phyloP scores from a whole-genome alignment of 2,797 vertebrate genomes.

The Monodelphis domestica region DNA sequence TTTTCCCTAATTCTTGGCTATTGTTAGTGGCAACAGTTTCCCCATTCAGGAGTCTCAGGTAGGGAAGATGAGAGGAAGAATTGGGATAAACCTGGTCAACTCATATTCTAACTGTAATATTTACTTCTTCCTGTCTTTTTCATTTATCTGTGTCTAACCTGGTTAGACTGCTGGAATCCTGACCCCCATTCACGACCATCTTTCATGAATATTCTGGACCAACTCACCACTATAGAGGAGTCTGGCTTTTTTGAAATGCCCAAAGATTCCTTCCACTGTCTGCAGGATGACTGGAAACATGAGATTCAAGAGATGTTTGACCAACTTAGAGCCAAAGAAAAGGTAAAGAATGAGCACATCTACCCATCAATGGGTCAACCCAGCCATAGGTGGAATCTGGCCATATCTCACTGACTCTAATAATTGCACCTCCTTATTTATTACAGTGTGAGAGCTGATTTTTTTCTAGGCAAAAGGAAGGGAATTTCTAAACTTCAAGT shows the following conservation, averaged over 20 bases:
- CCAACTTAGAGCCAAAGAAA: conserved; percentile 97
- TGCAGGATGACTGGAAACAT: conserved; percentile 98
- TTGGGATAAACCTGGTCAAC: background rate
- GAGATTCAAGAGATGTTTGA: conserved; percentile 99
- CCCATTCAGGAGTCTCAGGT: conserved; percentile 11
- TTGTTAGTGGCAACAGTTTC: background rate
- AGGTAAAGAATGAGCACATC: conserved; percentile 84
- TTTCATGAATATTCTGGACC: conserved; percentile 93
- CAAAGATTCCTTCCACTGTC: conserved; percentile 95
- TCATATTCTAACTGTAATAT: background rate
- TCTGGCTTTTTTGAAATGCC: conserved; percentile 99
- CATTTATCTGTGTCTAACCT: background rate
- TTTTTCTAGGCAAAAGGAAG: background rate
- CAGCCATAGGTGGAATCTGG: background rate
- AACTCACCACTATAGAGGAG: conserved; percentile 95
- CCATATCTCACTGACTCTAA: background rate
- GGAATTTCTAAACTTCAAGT: background rate
- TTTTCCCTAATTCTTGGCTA: background rate
- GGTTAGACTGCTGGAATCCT: conserved; percentile 95
- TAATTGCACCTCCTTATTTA: fast-evolving
- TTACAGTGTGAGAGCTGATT: background rate
- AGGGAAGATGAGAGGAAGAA: conserved; percentile 31
- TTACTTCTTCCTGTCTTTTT: conserved; percentile 12
- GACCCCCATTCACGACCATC: conserved; percentile 93
- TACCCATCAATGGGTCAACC: background rate